Percentiles rank a stretch among this genome's conserved stretches.
These are phyloP conservation scores for Sericinus montela DNA, from an alignment of 2,888 invertebrate species.

Conservation along the genomic window DNA sequence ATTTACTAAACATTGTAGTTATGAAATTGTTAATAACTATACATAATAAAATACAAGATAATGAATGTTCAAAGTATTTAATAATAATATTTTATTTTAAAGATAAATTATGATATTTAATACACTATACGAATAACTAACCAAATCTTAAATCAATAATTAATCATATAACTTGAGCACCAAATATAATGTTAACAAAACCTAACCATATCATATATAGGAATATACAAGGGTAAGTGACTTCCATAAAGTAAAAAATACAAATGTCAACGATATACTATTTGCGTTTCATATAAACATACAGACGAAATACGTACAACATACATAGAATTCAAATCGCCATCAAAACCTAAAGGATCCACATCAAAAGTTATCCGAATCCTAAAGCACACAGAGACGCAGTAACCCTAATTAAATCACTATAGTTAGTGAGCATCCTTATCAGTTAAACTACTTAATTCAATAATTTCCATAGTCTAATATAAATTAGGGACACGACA, in stretches of 20 bases:
- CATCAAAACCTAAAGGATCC: background rate
- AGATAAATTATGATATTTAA: background rate
- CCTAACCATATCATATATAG: no score
- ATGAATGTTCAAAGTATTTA: slow-evolving; percentile 12
- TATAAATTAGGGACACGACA: slow-evolving; percentile 67
- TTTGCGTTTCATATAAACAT: background rate
- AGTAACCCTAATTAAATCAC: slow-evolving; percentile 38
- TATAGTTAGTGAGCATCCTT: slow-evolving; percentile 69
- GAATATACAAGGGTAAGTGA: background rate
- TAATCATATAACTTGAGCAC: slow-evolving; percentile 54
- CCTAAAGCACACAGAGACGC: slow-evolving; percentile 52
- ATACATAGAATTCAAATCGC: background rate
- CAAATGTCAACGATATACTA: no score
- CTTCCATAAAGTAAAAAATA: no score
- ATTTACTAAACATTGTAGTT: slow-evolving; percentile 28
- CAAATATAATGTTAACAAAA: slow-evolving; percentile 24
- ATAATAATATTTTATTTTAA: background rate
- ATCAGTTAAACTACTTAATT: slow-evolving; percentile 28
- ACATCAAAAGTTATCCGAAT: background rate
- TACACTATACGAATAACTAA: background rate
- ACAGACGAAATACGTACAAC: background rate
- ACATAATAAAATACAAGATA: slow-evolving; percentile 3
- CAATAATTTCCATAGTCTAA: slow-evolving; percentile 29
- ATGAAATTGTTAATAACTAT: slow-evolving; percentile 19
- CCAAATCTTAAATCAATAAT: background rate